These are phyloP conservation scores for Trissolcus brochymenae DNA, from an alignment of 2,888 invertebrate genomes.

Conservation along the genomic window DNA sequence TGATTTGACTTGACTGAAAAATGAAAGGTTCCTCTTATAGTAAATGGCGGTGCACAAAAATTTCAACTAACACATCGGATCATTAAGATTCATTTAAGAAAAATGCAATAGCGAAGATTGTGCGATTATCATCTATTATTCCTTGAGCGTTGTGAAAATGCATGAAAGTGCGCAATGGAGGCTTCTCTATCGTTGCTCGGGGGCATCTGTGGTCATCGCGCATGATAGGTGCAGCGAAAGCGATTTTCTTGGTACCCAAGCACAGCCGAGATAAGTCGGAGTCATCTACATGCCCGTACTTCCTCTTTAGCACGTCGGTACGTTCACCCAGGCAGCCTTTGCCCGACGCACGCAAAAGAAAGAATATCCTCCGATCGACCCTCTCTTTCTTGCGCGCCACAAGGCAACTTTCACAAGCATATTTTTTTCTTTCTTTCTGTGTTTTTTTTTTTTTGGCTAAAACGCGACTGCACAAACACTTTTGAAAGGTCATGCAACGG, in stretches of 20 bases:
- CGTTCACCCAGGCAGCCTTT: slow-evolving; percentile 51
- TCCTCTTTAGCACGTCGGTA: slow-evolving; percentile 53
- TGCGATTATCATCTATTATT: slow-evolving; percentile 46
- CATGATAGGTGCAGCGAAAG: slow-evolving; percentile 61
- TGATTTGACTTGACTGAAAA: no score
- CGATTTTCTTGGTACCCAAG: slow-evolving; percentile 59
- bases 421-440: slow-evolving; percentile 32
- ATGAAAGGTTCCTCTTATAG: slow-evolving; percentile 19
- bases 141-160: slow-evolving; percentile 46
- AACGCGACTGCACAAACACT: slow-evolving; percentile 59
- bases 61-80: slow-evolving; percentile 22
- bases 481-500: slow-evolving; percentile 67
- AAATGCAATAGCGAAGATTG: slow-evolving; percentile 35
- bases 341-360: slow-evolving; percentile 59
- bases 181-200: slow-evolving; percentile 55
- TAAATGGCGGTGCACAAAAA: slow-evolving; percentile 22
- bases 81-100: slow-evolving; percentile 42
- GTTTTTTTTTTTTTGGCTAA: slow-evolving; percentile 41
- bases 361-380: slow-evolving; percentile 45
- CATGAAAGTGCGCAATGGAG: slow-evolving; percentile 41
- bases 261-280: slow-evolving; percentile 49
- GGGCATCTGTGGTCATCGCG: slow-evolving; percentile 62
- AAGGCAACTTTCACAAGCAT: slow-evolving; percentile 68
- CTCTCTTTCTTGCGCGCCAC: slow-evolving; percentile 55
- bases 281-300: slow-evolving; percentile 51